A percentile compares a stretch with the other conserved stretches of the same genome.
These are phyloP conservation scores for Cygnus buccinator DNA, from an alignment of 2,113 vertebrate genomes.

Conservation along the genomic window DNA sequence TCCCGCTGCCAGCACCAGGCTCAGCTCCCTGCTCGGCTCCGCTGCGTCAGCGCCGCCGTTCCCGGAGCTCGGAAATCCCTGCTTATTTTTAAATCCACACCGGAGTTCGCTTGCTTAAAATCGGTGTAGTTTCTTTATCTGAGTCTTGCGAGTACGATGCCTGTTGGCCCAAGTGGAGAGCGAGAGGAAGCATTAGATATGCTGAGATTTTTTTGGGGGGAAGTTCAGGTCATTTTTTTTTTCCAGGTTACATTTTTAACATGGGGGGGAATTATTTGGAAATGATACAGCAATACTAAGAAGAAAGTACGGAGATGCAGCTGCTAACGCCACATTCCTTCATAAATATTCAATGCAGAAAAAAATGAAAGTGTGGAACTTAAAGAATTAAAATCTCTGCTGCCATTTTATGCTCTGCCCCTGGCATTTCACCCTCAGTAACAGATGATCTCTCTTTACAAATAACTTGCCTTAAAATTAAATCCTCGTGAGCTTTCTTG, in stretches of 20 bases:
- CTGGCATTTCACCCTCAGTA: not conserved
- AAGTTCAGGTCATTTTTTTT: not conserved
- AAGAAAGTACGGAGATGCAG: not conserved
- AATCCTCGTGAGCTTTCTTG: not conserved
- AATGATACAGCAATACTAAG: not conserved
- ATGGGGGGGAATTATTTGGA: not conserved
- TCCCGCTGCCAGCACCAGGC: not conserved
- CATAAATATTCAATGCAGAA: not conserved
- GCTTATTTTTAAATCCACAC: not conserved
- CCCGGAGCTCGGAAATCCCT: not conserved
- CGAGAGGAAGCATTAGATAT: not conserved
- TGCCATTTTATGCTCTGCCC: not conserved
- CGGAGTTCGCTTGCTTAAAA: not conserved
- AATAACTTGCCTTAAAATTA: conserved; percentile 22
- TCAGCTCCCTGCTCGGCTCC: not conserved
- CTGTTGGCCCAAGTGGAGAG: not conserved
- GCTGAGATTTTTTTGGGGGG: not conserved
- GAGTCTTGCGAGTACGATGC: not conserved
- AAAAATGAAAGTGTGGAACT: conserved; percentile 19
- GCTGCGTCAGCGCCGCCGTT: not conserved
- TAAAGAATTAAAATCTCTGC: conserved; percentile 27
- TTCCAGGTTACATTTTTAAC: not conserved
- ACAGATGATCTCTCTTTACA: not conserved
- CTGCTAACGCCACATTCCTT: not conserved
- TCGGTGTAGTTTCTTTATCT: too few species aligned